A percentile compares a stretch with the other conserved stretches of the same genome.
These are phyloP conservation scores for Brenthis daphne DNA, from an alignment of 2,888 invertebrate species.

Conservation along the genomic window DNA sequence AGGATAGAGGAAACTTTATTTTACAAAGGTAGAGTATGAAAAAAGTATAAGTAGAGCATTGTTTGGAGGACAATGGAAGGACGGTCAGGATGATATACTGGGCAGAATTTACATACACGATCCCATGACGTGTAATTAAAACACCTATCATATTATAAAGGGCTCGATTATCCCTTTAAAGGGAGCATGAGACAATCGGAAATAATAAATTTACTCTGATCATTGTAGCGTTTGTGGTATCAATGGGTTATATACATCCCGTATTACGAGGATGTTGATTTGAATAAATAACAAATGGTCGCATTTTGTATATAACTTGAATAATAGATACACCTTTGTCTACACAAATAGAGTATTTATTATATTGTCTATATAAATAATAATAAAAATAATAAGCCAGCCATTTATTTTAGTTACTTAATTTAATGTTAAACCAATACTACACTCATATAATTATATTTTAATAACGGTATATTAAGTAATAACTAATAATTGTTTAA, in stretches of 20 bases:
- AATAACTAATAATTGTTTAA: too few species aligned
- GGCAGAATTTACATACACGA: constrained; percentile 33
- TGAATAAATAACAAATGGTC: constrained; percentile 21
- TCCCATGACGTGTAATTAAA: constrained; percentile 33
- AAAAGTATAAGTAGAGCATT: constrained; percentile 43
- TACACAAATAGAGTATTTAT: neutral
- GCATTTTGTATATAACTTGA: constrained; percentile 6
- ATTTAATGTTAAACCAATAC: too few species aligned
- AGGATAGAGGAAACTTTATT: constrained; percentile 33
- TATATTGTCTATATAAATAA: neutral
- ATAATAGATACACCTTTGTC: constrained; percentile 7
- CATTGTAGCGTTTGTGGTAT: neutral
- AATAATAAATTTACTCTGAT: constrained; percentile 19
- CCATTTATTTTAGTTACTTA: too few species aligned
- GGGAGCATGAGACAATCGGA: constrained; percentile 21
- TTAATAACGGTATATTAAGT: too few species aligned
- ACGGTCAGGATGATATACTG: constrained; percentile 32
- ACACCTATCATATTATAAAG: constrained; percentile 32
- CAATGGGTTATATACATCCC: constrained; percentile 3
- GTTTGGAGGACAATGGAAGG: constrained; percentile 40
- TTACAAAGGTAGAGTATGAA: constrained; percentile 41
- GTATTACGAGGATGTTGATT: constrained; percentile 11
- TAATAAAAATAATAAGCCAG: neutral
- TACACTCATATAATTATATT: too few species aligned
- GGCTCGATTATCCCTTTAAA: constrained; percentile 33